Conservation (phyloP, 2,888 invertebrate species). For the Tuberolachnus salignus region DNA sequence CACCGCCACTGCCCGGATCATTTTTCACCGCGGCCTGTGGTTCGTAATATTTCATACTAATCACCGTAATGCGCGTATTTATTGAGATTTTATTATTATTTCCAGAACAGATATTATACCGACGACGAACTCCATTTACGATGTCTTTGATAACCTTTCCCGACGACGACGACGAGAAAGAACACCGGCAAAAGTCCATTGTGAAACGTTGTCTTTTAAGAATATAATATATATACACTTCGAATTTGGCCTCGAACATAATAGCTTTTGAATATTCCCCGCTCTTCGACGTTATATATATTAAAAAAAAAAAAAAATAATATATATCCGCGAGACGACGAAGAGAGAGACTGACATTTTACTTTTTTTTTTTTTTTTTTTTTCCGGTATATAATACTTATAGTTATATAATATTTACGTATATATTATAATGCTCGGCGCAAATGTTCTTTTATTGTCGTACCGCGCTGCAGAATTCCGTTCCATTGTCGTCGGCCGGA, state of each 20-base stretch:
- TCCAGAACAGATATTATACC: conserved; percentile 3
- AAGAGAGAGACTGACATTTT: too few species aligned
- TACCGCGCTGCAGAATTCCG: not conserved
- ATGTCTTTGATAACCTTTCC: conserved; percentile 51
- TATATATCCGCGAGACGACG: too few species aligned
- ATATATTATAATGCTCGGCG: not conserved
- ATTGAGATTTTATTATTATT: conserved; percentile 8
- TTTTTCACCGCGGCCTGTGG: too few species aligned
- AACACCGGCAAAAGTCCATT: conserved; percentile 45
- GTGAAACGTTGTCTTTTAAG: conserved; percentile 11
- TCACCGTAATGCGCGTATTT: conserved; percentile 33
- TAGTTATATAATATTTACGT: not conserved
- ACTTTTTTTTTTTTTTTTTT: too few species aligned
- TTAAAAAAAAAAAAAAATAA: too few species aligned
- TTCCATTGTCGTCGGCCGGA: conserved; percentile 21
- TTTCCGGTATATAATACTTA: too few species aligned
- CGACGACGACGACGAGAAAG: too few species aligned
- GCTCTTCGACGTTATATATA: not conserved
- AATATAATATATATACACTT: conserved; percentile 10
- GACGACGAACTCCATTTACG: conserved; percentile 26
- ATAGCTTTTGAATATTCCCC: conserved; percentile 51
- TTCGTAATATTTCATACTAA: too few species aligned
- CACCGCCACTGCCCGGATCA: too few species aligned
- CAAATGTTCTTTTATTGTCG: not conserved
- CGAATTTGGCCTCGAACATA: conserved; percentile 41